These are phyloP conservation scores for Xylocampa areola DNA, from an alignment of 2,888 invertebrate species.

Conservation along the genomic window DNA sequence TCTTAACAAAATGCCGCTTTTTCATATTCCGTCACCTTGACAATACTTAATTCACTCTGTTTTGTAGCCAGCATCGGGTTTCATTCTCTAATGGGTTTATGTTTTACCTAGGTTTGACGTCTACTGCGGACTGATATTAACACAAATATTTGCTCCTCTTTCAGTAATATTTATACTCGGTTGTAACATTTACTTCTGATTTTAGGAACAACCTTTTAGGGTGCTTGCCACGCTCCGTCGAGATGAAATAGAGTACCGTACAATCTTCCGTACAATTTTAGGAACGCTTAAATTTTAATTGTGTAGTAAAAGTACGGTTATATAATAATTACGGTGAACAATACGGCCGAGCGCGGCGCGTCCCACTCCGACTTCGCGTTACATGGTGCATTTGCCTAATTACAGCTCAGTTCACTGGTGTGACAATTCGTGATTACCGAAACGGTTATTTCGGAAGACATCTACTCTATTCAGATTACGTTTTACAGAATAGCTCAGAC, in stretches of 20 bases:
- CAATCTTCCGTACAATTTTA: slow-evolving; percentile 83
- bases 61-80: slow-evolving; percentile 54
- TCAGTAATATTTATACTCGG: slow-evolving; percentile 60
- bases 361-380: slow-evolving; percentile 72
- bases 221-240: slow-evolving; percentile 76
- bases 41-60: slow-evolving; percentile 66
- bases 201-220: slow-evolving; percentile 72
- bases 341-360: slow-evolving; percentile 70
- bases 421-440: slow-evolving; percentile 84
- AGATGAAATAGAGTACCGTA: slow-evolving; percentile 80
- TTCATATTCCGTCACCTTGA: slow-evolving; percentile 62
- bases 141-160: slow-evolving; percentile 54
- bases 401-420: slow-evolving; percentile 83
- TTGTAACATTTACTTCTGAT: slow-evolving; percentile 69
- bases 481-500: slow-evolving; percentile 67
- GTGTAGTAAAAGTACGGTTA: slow-evolving; percentile 88
- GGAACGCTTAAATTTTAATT: slow-evolving; percentile 88
- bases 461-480: slow-evolving; percentile 72
- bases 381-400: slow-evolving; percentile 88
- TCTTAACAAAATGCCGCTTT: slow-evolving; percentile 67
- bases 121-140: slow-evolving; percentile 44
- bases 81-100: slow-evolving; percentile 67
- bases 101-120: slow-evolving; percentile 59
- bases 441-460: slow-evolving; percentile 79
- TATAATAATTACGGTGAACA: slow-evolving; percentile 87